Conservation (phyloP, 2,113 vertebrate genomes). For the Oxyura jamaicensis region DNA sequence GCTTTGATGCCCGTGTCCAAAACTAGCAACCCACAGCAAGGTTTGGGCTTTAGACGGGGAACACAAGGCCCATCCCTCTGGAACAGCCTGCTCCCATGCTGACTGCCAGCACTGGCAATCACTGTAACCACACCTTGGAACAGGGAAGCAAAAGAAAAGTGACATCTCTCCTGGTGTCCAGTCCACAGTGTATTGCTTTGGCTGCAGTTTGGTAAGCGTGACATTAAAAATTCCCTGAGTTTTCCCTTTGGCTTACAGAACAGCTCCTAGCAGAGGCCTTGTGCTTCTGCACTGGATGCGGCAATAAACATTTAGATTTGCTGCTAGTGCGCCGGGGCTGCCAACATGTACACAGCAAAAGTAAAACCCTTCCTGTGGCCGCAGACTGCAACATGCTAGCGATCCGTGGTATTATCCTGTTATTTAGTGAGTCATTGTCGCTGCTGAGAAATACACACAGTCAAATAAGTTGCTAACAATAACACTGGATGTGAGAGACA, state of each 20-base stretch:
- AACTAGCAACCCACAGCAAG: not conserved
- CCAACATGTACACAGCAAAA: constrained; percentile 29
- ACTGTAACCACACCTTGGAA: fast-evolving
- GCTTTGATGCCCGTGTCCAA: not conserved
- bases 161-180: not conserved
- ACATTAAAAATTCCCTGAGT: not conserved
- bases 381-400: constrained; percentile 21
- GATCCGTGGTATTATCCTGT: not conserved
- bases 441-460: constrained; percentile 4
- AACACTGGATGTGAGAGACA: constrained; percentile 41
- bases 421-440: not conserved
- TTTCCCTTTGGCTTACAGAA: constrained; percentile 1
- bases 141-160: not conserved
- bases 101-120: not conserved
- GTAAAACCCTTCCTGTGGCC: constrained; percentile 45
- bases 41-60: not conserved
- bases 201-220: not conserved
- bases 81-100: not conserved
- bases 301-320: constrained; percentile 48
- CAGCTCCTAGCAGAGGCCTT: not conserved
- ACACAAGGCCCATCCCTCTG: not conserved
- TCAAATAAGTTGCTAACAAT: constrained; percentile 22
- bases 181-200: not conserved
- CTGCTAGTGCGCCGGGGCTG: not conserved
- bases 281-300: not conserved